phyloP scores from a whole-genome alignment of 2,797 vertebrate genomes.

The Paratrypauchen microcephalus region DNA sequence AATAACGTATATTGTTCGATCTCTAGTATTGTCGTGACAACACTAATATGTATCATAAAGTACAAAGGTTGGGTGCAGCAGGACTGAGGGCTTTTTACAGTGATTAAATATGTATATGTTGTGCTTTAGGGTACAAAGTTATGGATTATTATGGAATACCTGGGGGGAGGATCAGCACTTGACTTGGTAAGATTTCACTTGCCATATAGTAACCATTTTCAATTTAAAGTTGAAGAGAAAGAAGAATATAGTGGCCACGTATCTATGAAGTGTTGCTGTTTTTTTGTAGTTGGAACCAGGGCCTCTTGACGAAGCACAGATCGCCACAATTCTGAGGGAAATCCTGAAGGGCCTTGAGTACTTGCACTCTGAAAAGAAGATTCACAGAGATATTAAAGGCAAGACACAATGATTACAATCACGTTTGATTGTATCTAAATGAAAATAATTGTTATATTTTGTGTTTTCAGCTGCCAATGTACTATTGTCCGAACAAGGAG shows the following conservation, averaged over 20 bases:
- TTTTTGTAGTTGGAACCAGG: conserved; percentile 89
- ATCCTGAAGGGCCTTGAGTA: conserved; percentile 97
- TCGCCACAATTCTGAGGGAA: conserved; percentile 94
- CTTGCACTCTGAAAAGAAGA: conserved; percentile 98
- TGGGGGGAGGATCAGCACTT: conserved; percentile 95
- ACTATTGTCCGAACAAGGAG: conserved; percentile 93
- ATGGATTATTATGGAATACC: conserved; percentile 99
- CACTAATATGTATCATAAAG: background rate
- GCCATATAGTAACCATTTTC: background rate
- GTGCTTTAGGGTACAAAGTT: conserved; percentile 92
- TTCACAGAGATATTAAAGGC: conserved; percentile 99
- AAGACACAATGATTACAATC: background rate
- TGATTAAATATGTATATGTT: conserved; percentile 3
- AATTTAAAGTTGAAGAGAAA: background rate
- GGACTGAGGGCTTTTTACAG: background rate
- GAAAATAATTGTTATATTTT: background rate
- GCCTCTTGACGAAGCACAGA: conserved; percentile 91
- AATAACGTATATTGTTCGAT: too few relatives aligned
- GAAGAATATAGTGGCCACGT: background rate
- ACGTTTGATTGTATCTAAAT: background rate
- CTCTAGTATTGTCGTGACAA: too few relatives aligned
- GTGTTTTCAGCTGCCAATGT: conserved; percentile 82
- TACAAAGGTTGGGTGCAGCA: background rate
- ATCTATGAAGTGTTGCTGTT: background rate
- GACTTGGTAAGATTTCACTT: conserved; percentile 86